Conservation (phyloP, 2,113 vertebrate genomes). For the Butastur rufipennis region DNA sequence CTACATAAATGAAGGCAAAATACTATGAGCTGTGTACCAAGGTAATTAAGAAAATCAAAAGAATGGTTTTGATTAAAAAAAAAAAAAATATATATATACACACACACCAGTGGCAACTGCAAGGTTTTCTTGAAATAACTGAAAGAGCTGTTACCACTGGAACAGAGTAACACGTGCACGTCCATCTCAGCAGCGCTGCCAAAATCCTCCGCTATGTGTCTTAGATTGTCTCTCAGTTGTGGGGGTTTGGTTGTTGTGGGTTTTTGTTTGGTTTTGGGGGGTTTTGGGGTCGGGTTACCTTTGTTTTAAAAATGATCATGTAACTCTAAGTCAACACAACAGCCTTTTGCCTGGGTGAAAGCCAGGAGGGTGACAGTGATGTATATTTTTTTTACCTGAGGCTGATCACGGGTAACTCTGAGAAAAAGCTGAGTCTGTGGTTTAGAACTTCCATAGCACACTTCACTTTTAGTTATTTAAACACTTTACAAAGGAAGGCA, state of each 20-base stretch:
- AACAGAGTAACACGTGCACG: fast-evolving
- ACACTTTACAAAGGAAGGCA: neutral
- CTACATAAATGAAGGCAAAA: constrained; percentile 3
- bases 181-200: neutral
- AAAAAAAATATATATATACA: neutral
- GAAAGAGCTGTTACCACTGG: neutral
- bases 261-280: neutral
- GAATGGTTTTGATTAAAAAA: neutral
- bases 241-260: neutral
- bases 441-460: neutral
- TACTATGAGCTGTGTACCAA: neutral
- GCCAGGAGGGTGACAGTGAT: neutral
- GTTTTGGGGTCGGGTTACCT: neutral
- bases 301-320: neutral
- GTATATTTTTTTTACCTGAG: neutral
- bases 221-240: neutral
- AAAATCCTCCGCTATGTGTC: neutral
- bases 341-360: neutral
- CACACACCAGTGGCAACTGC: neutral
- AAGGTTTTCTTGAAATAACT: neutral
- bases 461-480: neutral
- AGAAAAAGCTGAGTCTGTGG: neutral
- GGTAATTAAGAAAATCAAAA: neutral
- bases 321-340: neutral
- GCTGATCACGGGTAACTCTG: neutral